Evolutionary conservation across 1,140 invertebrate genomes (phyloP).

Genomic region (Metopolophium dirhodum): DNA sequence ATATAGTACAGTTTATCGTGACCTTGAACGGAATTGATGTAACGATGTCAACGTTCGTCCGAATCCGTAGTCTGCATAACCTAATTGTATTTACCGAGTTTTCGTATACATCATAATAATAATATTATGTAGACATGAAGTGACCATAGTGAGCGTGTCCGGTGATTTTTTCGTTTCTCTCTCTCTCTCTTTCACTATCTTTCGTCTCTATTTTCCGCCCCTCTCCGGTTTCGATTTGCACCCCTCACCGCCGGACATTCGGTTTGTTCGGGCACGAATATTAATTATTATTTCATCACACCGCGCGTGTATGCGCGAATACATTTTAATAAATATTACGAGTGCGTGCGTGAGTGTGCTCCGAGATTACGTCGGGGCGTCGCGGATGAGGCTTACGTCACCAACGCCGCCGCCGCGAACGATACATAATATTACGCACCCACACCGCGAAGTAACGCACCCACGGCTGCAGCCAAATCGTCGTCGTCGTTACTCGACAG

Average conservation of each 20-base stretch:
- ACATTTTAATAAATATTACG: no score
- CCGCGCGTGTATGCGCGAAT: neutral
- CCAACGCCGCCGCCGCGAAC: neutral
- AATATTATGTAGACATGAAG: neutral
- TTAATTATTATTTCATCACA: neutral
- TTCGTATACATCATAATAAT: neutral
- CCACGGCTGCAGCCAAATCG: neutral
- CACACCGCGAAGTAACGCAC: neutral
- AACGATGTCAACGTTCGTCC: neutral
- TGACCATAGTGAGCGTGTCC: neutral
- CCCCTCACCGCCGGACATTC: neutral
- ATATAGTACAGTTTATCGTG: neutral
- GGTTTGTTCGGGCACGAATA: neutral
- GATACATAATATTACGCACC: neutral
- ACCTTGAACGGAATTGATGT: slow-evolving; percentile 4
- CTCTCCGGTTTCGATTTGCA: neutral
- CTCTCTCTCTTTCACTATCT: neutral
- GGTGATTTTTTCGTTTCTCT: neutral
- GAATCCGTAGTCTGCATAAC: neutral
- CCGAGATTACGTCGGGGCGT: neutral
- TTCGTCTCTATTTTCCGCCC: neutral
- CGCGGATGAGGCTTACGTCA: neutral
- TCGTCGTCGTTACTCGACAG: neutral
- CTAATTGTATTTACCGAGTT: neutral
- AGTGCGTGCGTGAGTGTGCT: neutral